phyloP scores from a whole-genome alignment of 2,888 invertebrate genomes.

The Auanema freiburgensis region DNA sequence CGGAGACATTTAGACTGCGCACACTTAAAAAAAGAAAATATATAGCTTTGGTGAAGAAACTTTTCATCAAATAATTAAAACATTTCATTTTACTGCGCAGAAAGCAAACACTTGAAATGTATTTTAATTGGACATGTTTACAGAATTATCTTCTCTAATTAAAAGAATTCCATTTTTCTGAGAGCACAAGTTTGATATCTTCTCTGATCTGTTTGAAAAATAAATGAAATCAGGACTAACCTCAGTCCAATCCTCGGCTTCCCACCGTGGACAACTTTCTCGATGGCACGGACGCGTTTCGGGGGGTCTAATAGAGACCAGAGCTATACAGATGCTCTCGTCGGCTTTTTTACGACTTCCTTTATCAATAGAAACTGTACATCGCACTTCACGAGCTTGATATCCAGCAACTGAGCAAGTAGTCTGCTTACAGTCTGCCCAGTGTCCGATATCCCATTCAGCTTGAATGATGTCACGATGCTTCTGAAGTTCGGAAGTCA shows the following conservation, averaged over 20 bases:
- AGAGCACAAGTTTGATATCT: too few relatives aligned
- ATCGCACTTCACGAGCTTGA: constrained; percentile 36
- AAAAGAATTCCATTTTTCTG: too few relatives aligned
- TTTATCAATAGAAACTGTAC: constrained; percentile 25
- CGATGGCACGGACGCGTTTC: constrained; percentile 53
- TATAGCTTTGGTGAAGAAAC: neutral
- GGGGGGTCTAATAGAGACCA: constrained; percentile 40
- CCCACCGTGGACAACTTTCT: constrained; percentile 57
- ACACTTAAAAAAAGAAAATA: constrained; percentile 23
- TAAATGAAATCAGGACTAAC: constrained; percentile 4
- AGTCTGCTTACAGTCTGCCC: constrained; percentile 46
- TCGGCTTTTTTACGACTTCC: constrained; percentile 30
- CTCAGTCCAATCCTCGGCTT: constrained; percentile 56
- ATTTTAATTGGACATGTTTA: too few relatives aligned
- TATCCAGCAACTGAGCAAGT: constrained; percentile 44
- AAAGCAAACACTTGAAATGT: too few relatives aligned
- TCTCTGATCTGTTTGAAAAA: too few relatives aligned
- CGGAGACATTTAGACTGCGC: constrained; percentile 68
- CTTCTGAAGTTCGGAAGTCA: constrained; percentile 26
- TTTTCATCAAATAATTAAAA: too few relatives aligned
- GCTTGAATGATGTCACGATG: constrained; percentile 33
- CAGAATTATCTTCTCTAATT: too few relatives aligned
- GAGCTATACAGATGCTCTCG: constrained; percentile 35
- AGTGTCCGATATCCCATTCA: constrained; percentile 40
- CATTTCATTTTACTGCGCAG: too few relatives aligned